Percentiles rank a stretch among this genome's conserved stretches.
phyloP scores from a whole-genome alignment of 2,888 invertebrate genomes.

The Andrena camellia region DNA sequence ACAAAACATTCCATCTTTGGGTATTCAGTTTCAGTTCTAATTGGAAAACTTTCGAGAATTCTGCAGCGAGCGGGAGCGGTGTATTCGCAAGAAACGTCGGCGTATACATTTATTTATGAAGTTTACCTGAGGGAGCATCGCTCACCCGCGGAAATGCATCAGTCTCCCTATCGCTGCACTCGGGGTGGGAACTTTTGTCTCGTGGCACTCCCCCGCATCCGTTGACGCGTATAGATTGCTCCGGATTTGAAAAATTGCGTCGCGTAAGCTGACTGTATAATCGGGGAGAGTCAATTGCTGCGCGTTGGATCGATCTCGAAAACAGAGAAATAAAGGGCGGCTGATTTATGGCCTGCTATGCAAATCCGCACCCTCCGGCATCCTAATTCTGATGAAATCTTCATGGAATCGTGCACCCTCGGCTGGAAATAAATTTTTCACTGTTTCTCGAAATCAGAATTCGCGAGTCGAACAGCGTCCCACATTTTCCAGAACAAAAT shows the following conservation, averaged over 20 bases:
- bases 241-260: conserved; percentile 5
- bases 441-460: too few relatives aligned
- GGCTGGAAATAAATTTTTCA: too few relatives aligned
- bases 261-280: conserved; percentile 1
- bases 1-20: not conserved
- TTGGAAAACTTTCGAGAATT: not conserved
- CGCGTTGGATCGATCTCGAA: not conserved
- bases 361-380: too few relatives aligned
- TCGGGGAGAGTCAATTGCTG: conserved; percentile 6
- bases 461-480: too few relatives aligned
- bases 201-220: not conserved
- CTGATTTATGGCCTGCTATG: too few relatives aligned
- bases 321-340: not conserved
- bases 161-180: conserved; percentile 4
- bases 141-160: conserved; percentile 25
- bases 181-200: conserved; percentile 25
- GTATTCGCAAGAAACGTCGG: conserved; percentile 19
- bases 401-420: too few relatives aligned
- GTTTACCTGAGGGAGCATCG: conserved; percentile 24
- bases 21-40: not conserved
- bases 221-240: conserved; percentile 15
- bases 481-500: not conserved
- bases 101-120: conserved; percentile 53
- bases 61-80: not conserved
- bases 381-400: too few relatives aligned